phyloP scores from a whole-genome alignment of 2,797 vertebrate species.

The Periophthalmus magnuspinnatus region DNA sequence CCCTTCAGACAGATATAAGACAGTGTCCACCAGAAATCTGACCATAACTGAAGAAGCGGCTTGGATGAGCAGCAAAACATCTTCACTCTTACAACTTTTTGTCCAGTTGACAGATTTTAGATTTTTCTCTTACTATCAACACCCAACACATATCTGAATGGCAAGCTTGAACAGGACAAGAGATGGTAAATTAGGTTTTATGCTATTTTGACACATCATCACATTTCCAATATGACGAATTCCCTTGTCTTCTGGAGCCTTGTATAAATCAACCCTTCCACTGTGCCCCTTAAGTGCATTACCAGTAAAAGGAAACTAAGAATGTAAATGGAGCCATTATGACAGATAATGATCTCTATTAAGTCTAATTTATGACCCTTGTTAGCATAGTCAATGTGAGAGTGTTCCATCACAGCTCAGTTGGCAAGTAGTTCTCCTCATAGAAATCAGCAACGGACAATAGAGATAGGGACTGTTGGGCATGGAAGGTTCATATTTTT shows the following conservation, averaged over 20 bases:
- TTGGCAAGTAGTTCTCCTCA: background rate
- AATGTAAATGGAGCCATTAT: constrained; percentile 29
- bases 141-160: too few relatives aligned
- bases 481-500: background rate
- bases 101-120: too few relatives aligned
- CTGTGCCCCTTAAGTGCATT: constrained; percentile 29
- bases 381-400: constrained; percentile 20
- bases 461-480: background rate
- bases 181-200: background rate
- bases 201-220: constrained; percentile 11
- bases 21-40: too few relatives aligned
- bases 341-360: constrained; percentile 35
- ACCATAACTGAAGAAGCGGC: too few relatives aligned
- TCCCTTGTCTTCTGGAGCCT: background rate
- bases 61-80: too few relatives aligned
- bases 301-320: constrained; percentile 10
- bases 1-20: too few relatives aligned
- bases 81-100: too few relatives aligned
- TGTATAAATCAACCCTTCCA: background rate
- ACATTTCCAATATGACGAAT: constrained; percentile 1
- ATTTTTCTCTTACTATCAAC: too few relatives aligned
- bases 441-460: background rate
- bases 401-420: constrained; percentile 4
- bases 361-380: constrained; percentile 16
- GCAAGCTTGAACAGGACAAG: constrained; percentile 4